phyloP scores from a whole-genome alignment of 2,888 invertebrate species.

The Brenthis daphne region DNA sequence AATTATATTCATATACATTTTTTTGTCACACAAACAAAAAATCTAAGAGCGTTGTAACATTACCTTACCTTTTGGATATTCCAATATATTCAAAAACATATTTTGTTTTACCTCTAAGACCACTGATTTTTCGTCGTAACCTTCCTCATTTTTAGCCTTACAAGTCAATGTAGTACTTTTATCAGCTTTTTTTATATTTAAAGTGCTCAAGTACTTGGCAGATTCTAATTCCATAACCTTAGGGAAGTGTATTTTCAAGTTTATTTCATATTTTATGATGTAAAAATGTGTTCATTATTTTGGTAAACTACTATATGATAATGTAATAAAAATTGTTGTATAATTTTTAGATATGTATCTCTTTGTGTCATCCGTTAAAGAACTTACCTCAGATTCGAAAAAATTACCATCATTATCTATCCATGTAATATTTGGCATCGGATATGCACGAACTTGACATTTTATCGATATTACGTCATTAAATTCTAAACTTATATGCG shows the following conservation, averaged over 20 bases:
- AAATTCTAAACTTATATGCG: slow-evolving; percentile 14
- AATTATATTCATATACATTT: not conserved
- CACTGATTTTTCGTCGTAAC: slow-evolving; percentile 4
- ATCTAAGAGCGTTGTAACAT: not conserved
- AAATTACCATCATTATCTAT: slow-evolving; percentile 18
- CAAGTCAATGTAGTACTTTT: slow-evolving; percentile 19
- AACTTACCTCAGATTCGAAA: slow-evolving; percentile 22
- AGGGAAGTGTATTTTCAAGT: not conserved
- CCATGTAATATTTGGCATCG: slow-evolving; percentile 36
- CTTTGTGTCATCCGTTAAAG: too few relatives aligned
- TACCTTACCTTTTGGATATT: slow-evolving; percentile 22
- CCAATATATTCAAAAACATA: not conserved
- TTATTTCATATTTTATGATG: too few relatives aligned
- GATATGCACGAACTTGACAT: slow-evolving; percentile 32
- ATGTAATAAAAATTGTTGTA: too few relatives aligned
- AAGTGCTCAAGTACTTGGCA: slow-evolving; percentile 16
- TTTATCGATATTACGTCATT: slow-evolving; percentile 26
- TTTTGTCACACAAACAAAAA: not conserved
- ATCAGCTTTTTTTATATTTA: slow-evolving; percentile 10
- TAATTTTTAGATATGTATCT: too few relatives aligned
- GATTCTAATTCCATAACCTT: slow-evolving; percentile 8
- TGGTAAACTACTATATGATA: too few relatives aligned
- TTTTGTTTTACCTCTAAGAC: slow-evolving; percentile 2
- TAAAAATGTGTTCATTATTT: too few relatives aligned
- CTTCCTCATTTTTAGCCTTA: slow-evolving; percentile 18